phyloP scores from a whole-genome alignment of 2,888 invertebrate species.

The Carcina quercana region DNA sequence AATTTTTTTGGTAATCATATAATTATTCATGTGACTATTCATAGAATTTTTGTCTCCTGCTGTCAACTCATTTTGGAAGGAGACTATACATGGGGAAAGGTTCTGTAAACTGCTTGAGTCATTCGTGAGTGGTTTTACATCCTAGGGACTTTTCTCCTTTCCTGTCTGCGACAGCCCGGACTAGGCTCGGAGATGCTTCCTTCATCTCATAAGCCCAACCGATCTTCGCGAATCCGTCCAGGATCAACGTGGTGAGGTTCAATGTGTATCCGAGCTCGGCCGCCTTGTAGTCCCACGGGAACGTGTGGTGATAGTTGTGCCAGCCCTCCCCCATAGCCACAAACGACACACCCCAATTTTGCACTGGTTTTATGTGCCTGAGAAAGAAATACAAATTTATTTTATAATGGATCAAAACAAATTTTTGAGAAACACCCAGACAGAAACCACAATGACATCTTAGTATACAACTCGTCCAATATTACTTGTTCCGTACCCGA shows the following conservation, averaged over 20 bases:
- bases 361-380: slow-evolving; percentile 85
- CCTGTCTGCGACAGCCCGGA: slow-evolving; percentile 64
- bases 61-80: no score
- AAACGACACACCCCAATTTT: slow-evolving; percentile 83
- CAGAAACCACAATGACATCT: no score
- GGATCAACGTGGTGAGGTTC: slow-evolving; percentile 81
- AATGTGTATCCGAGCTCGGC: slow-evolving; percentile 84
- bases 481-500: no score
- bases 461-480: no score
- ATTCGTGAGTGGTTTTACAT: no score
- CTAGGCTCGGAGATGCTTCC: slow-evolving; percentile 72
- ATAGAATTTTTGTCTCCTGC: no score
- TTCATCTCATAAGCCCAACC: slow-evolving; percentile 88
- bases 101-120: no score
- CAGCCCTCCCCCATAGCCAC: slow-evolving; percentile 90
- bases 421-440: no score
- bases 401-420: background rate
- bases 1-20: no score
- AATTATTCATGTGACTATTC: no score
- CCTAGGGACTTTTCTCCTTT: slow-evolving; percentile 45
- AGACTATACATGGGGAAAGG: no score
- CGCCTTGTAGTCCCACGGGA: slow-evolving; percentile 95
- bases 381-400: slow-evolving; percentile 17
- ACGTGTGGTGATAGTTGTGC: slow-evolving; percentile 96
- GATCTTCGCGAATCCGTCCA: slow-evolving; percentile 80